phyloP scores from a whole-genome alignment of 1,140 invertebrate species.

The Neotoxoptera formosana region DNA sequence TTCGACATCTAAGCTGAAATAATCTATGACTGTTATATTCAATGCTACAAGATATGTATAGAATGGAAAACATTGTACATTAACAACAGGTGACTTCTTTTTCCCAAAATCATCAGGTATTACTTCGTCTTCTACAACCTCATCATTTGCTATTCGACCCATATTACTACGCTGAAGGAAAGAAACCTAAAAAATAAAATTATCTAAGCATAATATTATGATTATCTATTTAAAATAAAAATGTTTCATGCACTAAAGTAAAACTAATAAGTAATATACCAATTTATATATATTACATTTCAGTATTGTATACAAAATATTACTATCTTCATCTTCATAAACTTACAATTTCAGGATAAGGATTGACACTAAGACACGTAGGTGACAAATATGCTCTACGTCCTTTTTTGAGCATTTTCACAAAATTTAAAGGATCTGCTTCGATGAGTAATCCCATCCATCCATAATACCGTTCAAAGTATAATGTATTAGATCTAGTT shows the following conservation, averaged over 20 bases:
- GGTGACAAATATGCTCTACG: slow-evolving; percentile 65
- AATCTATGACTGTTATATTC: slow-evolving; percentile 64
- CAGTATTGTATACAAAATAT: neutral
- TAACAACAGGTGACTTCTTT: slow-evolving; percentile 59
- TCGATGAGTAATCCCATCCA: slow-evolving; percentile 69
- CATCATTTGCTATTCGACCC: slow-evolving; percentile 62
- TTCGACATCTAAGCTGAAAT: slow-evolving; percentile 68
- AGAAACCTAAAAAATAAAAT: slow-evolving; percentile 61
- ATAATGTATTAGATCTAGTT: slow-evolving; percentile 67
- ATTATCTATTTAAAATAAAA: neutral
- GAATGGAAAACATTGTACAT: slow-evolving; percentile 68
- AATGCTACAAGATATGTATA: slow-evolving; percentile 66
- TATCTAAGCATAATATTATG: neutral
- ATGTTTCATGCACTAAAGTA: neutral
- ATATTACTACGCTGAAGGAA: slow-evolving; percentile 64
- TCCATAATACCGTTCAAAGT: slow-evolving; percentile 64
- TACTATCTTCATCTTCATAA: neutral
- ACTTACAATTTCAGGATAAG: slow-evolving; percentile 65
- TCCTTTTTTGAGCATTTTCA: slow-evolving; percentile 64
- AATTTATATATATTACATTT: neutral
- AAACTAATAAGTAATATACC: neutral
- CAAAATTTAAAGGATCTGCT: slow-evolving; percentile 67
- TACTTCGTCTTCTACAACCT: slow-evolving; percentile 54
- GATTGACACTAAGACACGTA: slow-evolving; percentile 64
- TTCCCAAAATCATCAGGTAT: slow-evolving; percentile 42